A percentile compares a stretch with the other conserved stretches of the same genome.
Evolutionary conservation across 2,113 vertebrate genomes (phyloP).

Genomic region (Alethe castanea): DNA sequence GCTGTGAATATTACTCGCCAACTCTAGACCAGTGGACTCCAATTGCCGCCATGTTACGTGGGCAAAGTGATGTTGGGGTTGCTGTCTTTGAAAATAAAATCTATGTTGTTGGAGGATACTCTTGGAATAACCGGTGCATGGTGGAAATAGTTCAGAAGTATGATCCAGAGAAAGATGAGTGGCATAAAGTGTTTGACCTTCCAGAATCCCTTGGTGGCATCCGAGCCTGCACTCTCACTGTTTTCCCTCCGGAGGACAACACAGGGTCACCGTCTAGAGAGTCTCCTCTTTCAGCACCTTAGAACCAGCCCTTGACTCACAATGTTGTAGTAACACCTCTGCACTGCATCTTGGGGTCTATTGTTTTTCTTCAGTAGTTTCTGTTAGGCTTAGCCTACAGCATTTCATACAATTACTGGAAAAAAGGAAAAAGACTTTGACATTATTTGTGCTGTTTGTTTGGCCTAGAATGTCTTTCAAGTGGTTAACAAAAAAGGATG

Average conservation of each 20-base stretch:
- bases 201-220: slow-evolving; percentile 98
- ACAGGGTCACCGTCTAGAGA: slow-evolving; percentile 93
- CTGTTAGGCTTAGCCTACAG: slow-evolving; percentile 60
- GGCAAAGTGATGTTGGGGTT: slow-evolving; percentile 97
- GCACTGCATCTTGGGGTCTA: slow-evolving; percentile 78
- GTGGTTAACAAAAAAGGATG: slow-evolving; percentile 8
- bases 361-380: slow-evolving; percentile 58
- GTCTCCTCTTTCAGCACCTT: slow-evolving; percentile 94
- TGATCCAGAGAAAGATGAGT: slow-evolving; percentile 97
- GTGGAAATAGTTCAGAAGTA: slow-evolving; percentile 99
- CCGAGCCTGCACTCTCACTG: slow-evolving; percentile 95
- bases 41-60: slow-evolving; percentile 95
- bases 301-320: slow-evolving; percentile 61
- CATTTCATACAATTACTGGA: slow-evolving; percentile 40
- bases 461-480: slow-evolving; percentile 64
- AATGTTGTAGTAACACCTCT: slow-evolving; percentile 76
- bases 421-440: background rate
- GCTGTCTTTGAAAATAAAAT: slow-evolving; percentile 98
- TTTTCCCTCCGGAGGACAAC: slow-evolving; percentile 93
- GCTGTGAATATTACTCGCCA: slow-evolving; percentile 97
- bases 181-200: slow-evolving; percentile 99
- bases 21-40: slow-evolving; percentile 96
- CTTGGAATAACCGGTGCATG: slow-evolving; percentile 99
- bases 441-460: slow-evolving; percentile 58
- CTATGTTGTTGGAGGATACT: slow-evolving; percentile 98